Evolutionary conservation across 2,888 invertebrate genomes (phyloP).

Genomic region (Graphium colonna): DNA sequence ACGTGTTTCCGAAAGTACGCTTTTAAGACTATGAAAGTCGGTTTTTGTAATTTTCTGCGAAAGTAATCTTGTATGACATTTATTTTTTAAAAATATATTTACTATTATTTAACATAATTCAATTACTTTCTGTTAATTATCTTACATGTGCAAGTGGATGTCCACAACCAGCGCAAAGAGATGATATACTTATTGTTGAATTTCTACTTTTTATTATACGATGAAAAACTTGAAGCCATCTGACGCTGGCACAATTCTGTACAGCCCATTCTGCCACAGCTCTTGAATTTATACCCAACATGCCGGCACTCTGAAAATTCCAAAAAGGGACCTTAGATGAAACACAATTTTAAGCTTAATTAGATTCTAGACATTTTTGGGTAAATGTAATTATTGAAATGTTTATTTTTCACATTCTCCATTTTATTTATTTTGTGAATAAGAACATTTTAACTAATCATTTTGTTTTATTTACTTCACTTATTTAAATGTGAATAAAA

Average conservation of each 20-base stretch:
- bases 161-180: too few species aligned
- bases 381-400: not conserved
- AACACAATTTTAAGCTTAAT: not conserved
- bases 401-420: not conserved
- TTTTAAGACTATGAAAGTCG: too few species aligned
- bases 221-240: slow-evolving; percentile 55
- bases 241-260: slow-evolving; percentile 55
- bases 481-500: not conserved
- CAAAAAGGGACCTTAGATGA: not conserved
- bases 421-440: not conserved
- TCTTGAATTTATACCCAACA: slow-evolving; percentile 83
- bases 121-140: too few species aligned
- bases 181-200: too few species aligned
- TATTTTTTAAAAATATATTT: too few species aligned
- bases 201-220: slow-evolving; percentile 46
- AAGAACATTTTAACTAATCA: not conserved
- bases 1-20: too few species aligned
- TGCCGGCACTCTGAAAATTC: slow-evolving; percentile 81
- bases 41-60: too few species aligned
- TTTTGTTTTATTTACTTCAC: not conserved
- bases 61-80: too few species aligned
- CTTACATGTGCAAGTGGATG: too few species aligned
- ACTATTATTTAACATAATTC: too few species aligned
- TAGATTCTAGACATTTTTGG: not conserved
- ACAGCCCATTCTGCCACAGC: slow-evolving; percentile 86